These are phyloP conservation scores for Psilopogon haemacephalus DNA, from an alignment of 2,113 vertebrate genomes.

Conservation along the genomic window DNA sequence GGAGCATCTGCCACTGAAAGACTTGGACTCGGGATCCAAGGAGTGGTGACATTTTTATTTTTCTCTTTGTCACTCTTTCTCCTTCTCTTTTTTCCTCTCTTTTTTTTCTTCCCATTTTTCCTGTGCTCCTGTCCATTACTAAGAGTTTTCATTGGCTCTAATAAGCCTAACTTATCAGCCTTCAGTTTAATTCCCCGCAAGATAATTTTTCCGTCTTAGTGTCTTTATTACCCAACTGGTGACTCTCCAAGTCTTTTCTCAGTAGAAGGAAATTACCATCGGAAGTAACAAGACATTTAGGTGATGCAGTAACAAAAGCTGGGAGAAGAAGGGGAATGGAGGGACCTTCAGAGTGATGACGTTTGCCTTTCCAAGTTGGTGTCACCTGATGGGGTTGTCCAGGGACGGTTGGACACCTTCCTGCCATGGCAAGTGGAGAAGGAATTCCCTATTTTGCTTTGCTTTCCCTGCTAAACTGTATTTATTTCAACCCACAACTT, in stretches of 20 bases:
- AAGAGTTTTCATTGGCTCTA: no score
- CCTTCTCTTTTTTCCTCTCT: no score
- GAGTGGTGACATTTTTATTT: no score
- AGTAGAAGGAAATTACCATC: neutral
- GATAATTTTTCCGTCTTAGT: no score
- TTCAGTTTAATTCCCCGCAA: no score
- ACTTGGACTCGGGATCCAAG: no score
- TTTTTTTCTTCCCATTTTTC: no score
- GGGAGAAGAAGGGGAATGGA: neutral
- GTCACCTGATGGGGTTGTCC: neutral
- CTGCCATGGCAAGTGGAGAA: fast-evolving
- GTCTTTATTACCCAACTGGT: neutral
- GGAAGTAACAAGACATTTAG: neutral
- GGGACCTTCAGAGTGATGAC: fast-evolving
- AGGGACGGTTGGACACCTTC: neutral
- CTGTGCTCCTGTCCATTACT: no score
- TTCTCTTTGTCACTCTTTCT: no score
- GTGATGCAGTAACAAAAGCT: neutral
- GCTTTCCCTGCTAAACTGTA: neutral
- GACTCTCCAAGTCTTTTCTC: neutral
- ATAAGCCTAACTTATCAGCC: no score
- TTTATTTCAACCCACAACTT: neutral
- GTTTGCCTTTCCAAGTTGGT: neutral
- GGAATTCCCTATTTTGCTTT: neutral
- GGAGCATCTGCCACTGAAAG: no score